Evolutionary conservation across 1,140 invertebrate species (phyloP), one percentile per base, ranked within the genome.

Genomic region (Drosophila sucinea): DNA sequence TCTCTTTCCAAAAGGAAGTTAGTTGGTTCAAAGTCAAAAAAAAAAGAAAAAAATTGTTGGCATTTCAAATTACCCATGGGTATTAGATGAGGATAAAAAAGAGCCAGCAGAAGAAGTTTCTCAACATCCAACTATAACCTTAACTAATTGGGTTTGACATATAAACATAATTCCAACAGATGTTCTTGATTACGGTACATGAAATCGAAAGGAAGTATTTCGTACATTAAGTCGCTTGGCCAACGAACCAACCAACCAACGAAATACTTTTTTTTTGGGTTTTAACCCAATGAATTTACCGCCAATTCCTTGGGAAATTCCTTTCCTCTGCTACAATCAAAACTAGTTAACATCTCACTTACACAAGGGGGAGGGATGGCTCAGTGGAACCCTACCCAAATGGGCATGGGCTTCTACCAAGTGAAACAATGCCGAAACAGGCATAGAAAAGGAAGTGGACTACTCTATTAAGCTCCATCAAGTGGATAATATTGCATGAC

Each of bases 21-120:
- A 51, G 44, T 51, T 51, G 44, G 73, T 86, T 71, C 83, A 70
- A 67, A 38, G 74, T 41, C 47, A 66, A 68, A 75, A 65, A 72
- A 51, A 69, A 72, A 64, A 67, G 63, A 57, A 76, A 73, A 65
- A 77, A 77, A 76, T 70, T 86, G 78, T 86, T 85, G 79, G 79
- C 83, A 86, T 89, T 87, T 82, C 66, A 86, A 86, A 89, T 86
- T 86, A 89, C 83, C 83, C 83, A 79, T 87, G 83, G 84, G 67
- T 61, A 70, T 41, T 55, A 67, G 17, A 35, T 38, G 56, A 10
- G 17, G 56, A 33, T 25, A 23, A 6, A 38, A 35, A 33, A 35
- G n/a, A 5, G 17, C 17, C 23, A 25, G 17, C 7, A 17, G 38
- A 58, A 35, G 56, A 58, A 58, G 32, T 58, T 58, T 58, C n/a